Evolutionary conservation across 2,113 vertebrate genomes (phyloP).

Genomic region (Phalacrocorax brasilianus): DNA sequence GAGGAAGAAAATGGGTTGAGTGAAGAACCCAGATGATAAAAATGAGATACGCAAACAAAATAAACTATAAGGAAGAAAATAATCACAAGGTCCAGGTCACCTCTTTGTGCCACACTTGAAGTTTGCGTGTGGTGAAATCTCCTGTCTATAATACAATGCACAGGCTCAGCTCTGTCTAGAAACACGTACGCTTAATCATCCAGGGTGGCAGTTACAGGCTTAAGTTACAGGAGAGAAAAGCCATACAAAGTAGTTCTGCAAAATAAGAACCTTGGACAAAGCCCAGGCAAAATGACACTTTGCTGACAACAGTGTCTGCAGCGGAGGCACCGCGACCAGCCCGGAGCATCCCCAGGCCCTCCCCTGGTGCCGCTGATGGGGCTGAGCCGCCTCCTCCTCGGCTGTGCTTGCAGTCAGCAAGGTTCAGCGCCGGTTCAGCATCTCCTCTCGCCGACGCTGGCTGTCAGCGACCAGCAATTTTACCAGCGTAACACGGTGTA

Average conservation of each 20-base stretch:
- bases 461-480: neutral
- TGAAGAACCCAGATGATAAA: neutral
- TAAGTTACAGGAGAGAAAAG: neutral
- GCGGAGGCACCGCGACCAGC: neutral
- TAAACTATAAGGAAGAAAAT: neutral
- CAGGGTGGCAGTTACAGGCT: neutral
- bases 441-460: neutral
- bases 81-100: neutral
- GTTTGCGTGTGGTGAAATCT: neutral
- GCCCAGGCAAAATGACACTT: neutral
- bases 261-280: neutral
- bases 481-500: neutral
- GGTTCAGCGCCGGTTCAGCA: neutral
- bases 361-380: neutral
- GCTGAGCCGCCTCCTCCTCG: neutral
- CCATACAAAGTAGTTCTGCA: neutral
- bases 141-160: rapidly evolving
- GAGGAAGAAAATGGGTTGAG: neutral
- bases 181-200: neutral
- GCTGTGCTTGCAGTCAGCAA: neutral
- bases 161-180: neutral
- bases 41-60: neutral
- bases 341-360: rapidly evolving
- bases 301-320: neutral
- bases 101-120: neutral